Conservation (phyloP, 1,140 invertebrate species). For the Calycopis cecrops region DNA sequence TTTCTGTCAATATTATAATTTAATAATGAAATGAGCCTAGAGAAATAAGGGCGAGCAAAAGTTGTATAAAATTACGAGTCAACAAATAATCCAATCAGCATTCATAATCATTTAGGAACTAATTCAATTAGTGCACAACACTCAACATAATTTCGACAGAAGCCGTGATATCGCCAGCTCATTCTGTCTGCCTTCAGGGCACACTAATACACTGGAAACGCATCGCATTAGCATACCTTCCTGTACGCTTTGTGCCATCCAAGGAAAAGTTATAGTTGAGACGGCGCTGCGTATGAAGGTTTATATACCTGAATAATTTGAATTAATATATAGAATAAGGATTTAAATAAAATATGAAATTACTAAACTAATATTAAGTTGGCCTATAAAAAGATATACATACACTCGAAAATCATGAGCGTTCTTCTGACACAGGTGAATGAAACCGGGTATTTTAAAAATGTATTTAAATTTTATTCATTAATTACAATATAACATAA, state of each 20-base stretch:
- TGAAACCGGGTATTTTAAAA: no score
- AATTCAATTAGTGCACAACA: constrained; percentile 22
- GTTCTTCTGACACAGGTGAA: no score
- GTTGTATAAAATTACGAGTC: background rate
- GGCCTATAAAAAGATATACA: no score
- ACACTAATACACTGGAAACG: background rate
- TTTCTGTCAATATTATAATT: background rate
- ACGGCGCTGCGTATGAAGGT: background rate
- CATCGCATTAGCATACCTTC: no score
- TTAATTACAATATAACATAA: no score
- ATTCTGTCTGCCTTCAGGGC: background rate
- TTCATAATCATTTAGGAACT: constrained; percentile 20
- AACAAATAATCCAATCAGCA: constrained; percentile 6
- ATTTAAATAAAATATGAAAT: background rate
- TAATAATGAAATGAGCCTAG: background rate
- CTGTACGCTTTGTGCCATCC: no score
- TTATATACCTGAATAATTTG: constrained; percentile 2
- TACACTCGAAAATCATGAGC: no score
- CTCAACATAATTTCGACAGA: constrained; percentile 23
- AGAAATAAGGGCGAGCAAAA: background rate
- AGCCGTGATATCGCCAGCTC: constrained; percentile 22
- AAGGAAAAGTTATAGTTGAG: background rate
- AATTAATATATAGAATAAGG: background rate
- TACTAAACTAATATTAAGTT: no score
- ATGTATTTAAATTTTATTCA: no score